Percentiles rank a stretch among this genome's conserved stretches.
phyloP scores from a whole-genome alignment of 2,888 invertebrate genomes.

The Netelia melanura region DNA sequence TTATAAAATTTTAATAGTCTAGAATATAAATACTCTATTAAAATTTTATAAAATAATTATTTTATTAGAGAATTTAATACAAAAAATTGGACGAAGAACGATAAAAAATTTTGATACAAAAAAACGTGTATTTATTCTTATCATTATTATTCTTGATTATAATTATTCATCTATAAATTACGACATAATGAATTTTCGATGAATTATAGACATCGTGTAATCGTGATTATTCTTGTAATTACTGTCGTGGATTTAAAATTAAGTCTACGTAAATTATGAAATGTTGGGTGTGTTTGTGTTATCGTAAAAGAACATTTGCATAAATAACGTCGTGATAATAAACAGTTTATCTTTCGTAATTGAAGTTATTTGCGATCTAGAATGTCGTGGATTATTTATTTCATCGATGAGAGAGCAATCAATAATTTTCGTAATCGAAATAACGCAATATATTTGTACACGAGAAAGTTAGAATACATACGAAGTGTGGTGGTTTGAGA shows the following conservation, averaged over 20 bases:
- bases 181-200: not conserved
- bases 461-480: no score
- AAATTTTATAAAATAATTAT: no score
- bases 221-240: not conserved
- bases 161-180: no score
- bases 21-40: no score
- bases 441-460: not conserved
- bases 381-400: not conserved
- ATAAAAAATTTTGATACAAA: no score
- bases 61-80: no score
- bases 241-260: not conserved
- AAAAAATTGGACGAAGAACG: no score
- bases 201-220: not conserved
- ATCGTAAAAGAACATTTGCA: constrained; percentile 7
- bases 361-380: not conserved
- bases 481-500: no score
- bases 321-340: not conserved
- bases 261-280: not conserved
- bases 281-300: not conserved
- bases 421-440: not conserved
- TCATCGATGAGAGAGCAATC: not conserved
- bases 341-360: not conserved
- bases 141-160: no score
- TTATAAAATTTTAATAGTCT: no score
- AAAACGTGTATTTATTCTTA: no score